Percentiles rank a stretch among this genome's conserved stretches.
Evolutionary conservation across 2,888 invertebrate genomes (phyloP).

Genomic region (Panorpa germanica): DNA sequence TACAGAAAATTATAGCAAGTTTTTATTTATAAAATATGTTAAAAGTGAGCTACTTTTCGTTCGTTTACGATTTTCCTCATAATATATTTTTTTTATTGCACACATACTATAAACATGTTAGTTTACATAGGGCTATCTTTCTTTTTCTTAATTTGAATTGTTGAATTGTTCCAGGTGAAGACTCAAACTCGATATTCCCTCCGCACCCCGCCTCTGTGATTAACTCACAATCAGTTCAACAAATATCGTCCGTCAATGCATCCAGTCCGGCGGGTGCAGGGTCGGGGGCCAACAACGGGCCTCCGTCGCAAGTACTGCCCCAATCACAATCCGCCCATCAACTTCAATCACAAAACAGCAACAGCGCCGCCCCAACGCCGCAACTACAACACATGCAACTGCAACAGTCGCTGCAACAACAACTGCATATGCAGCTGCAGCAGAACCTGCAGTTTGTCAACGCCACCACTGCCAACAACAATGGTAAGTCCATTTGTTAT

Average conservation of each 20-base stretch:
- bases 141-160: slow-evolving; percentile 7
- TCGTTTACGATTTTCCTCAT: no score
- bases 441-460: slow-evolving; percentile 5
- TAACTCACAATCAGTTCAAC: slow-evolving; percentile 24
- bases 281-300: slow-evolving; percentile 19
- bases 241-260: slow-evolving; percentile 18
- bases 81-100: no score
- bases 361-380: no score
- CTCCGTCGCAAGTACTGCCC: slow-evolving; percentile 20
- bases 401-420: slow-evolving; percentile 39
- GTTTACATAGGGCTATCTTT: slow-evolving; percentile 4
- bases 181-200: slow-evolving; percentile 18
- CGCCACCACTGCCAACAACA: slow-evolving; percentile 20
- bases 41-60: no score
- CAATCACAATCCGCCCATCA: slow-evolving; percentile 25
- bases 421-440: slow-evolving; percentile 38
- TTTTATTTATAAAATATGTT: no score
- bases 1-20: no score
- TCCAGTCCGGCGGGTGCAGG: slow-evolving; percentile 3
- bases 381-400: slow-evolving; percentile 32
- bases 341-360: slow-evolving; percentile 15
- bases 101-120: no score
- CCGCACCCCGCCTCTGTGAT: slow-evolving; percentile 16
- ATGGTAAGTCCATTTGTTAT: slow-evolving; percentile 19
- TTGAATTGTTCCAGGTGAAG: no score